Percentiles rank a stretch among this genome's conserved stretches.
phyloP scores from a whole-genome alignment of 2,797 vertebrate genomes.

The Esox lucius region DNA sequence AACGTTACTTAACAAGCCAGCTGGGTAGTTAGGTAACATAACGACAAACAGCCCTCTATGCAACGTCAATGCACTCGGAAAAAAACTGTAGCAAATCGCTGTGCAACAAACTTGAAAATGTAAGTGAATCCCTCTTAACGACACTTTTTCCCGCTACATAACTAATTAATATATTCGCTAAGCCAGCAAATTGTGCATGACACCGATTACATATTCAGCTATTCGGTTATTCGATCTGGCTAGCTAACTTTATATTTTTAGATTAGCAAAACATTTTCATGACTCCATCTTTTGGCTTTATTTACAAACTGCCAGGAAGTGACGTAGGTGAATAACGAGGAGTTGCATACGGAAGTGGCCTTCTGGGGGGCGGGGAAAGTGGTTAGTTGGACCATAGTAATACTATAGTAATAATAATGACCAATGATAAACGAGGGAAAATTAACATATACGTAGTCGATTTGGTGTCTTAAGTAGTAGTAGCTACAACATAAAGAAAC shows the following conservation, averaged over 20 bases:
- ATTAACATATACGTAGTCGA: no score
- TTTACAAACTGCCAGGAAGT: constrained; percentile 71
- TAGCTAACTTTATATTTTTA: constrained; percentile 30
- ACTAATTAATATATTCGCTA: no score
- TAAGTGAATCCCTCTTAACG: not conserved
- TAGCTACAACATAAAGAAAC: no score
- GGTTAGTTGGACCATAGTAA: not conserved
- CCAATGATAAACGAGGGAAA: no score
- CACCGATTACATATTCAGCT: constrained; percentile 12
- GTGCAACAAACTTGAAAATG: not conserved
- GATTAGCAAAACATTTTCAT: constrained; percentile 36
- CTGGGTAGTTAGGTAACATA: not conserved
- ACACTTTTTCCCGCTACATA: no score
- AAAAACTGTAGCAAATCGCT: not conserved
- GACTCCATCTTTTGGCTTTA: constrained; percentile 57
- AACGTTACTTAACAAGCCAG: not conserved
- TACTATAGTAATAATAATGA: no score
- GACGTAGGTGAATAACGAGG: not conserved
- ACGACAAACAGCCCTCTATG: not conserved
- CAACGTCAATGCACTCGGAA: not conserved
- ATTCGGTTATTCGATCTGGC: not conserved
- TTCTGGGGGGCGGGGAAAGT: not conserved
- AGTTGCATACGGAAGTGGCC: not conserved
- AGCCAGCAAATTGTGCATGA: not conserved
- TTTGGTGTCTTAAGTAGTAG: no score